Conservation (phyloP, 2,888 invertebrate species). For the Lithophane socia region DNA sequence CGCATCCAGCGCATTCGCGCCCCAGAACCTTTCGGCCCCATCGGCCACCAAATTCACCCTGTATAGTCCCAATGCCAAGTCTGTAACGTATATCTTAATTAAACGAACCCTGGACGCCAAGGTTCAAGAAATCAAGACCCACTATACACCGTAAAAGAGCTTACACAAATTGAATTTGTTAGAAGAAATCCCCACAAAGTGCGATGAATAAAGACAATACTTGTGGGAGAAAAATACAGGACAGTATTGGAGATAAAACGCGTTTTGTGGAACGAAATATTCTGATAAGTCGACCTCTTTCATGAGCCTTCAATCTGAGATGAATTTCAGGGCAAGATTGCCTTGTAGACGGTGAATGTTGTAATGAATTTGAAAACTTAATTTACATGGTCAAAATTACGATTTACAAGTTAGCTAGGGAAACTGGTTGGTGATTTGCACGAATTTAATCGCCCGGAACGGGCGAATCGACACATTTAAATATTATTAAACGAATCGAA, state of each 20-base stretch:
- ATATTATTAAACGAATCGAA: no score
- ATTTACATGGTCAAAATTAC: not conserved
- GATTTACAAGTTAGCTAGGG: not conserved
- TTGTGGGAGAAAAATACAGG: slow-evolving; percentile 56
- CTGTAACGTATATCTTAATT: slow-evolving; percentile 68
- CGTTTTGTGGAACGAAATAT: slow-evolving; percentile 54
- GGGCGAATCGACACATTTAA: no score
- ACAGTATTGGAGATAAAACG: slow-evolving; percentile 61
- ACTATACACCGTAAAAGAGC: slow-evolving; percentile 67
- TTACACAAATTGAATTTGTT: slow-evolving; percentile 76
- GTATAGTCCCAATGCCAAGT: slow-evolving; percentile 49
- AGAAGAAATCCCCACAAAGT: slow-evolving; percentile 66
- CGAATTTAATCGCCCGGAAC: no score
- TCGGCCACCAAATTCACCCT: not conserved
- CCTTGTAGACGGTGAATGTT: not conserved
- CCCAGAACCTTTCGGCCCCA: no score
- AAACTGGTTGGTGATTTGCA: not conserved
- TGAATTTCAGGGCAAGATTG: slow-evolving; percentile 26
- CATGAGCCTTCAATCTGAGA: slow-evolving; percentile 33
- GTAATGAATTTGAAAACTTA: slow-evolving; percentile 23
- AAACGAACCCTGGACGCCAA: slow-evolving; percentile 62
- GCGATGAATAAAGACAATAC: slow-evolving; percentile 66
- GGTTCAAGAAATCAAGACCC: slow-evolving; percentile 52
- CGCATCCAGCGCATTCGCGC: no score
- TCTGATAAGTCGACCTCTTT: slow-evolving; percentile 61